Conservation (phyloP, 2,888 invertebrate genomes). For the Saturnia japonica region DNA sequence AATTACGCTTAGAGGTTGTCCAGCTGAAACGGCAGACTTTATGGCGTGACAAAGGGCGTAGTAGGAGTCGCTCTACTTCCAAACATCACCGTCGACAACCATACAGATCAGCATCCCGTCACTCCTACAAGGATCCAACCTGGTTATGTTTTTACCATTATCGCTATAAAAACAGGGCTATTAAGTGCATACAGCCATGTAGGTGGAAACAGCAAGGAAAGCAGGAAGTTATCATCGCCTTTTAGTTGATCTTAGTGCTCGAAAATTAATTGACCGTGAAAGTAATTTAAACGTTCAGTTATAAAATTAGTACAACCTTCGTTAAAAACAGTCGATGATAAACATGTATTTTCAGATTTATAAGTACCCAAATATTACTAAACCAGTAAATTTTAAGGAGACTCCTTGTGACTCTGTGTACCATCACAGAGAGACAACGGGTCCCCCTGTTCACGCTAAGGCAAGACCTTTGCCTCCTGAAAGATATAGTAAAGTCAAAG, state of each 20-base stretch:
- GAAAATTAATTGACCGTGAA: too few species aligned
- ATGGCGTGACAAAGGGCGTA: neutral
- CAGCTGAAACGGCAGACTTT: neutral
- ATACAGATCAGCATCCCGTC: too few species aligned
- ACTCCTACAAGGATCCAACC: neutral
- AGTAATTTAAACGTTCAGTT: too few species aligned
- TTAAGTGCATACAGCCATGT: neutral
- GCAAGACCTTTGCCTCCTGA: constrained; percentile 48
- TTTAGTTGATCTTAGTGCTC: too few species aligned
- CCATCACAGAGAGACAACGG: constrained; percentile 47
- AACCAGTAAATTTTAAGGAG: too few species aligned
- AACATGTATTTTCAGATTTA: too few species aligned
- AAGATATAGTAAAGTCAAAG: constrained; percentile 40
- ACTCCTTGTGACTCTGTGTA: constrained; percentile 29
- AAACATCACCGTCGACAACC: neutral
- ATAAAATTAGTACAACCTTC: too few species aligned
- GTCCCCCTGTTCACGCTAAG: constrained; percentile 44
- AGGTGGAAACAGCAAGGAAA: neutral
- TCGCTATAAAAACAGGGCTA: neutral
- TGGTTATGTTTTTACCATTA: neutral
- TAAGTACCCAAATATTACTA: too few species aligned
- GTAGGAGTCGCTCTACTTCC: neutral
- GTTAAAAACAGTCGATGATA: too few species aligned
- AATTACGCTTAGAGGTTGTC: neutral
- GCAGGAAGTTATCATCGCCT: too few species aligned